Evolutionary conservation across 2,888 invertebrate species (phyloP), one percentile per base, ranked within the genome.

Genomic region (Pandemis corylana): DNA sequence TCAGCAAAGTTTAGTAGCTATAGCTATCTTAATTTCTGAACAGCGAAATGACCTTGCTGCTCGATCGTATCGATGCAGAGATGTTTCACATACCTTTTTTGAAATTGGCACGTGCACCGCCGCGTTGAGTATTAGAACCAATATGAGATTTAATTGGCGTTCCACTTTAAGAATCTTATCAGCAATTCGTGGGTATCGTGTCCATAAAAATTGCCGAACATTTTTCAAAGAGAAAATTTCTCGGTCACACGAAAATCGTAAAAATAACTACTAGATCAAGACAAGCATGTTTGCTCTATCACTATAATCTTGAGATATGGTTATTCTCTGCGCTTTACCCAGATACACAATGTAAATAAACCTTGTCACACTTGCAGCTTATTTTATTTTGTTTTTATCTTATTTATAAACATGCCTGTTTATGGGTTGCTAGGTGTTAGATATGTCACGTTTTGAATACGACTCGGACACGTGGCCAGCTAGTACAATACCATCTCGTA

Each of bases 381-480:
- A 61, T 65, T 44, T 70, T 74, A 42, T 61, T 73, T 65, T 61
- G 0, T 61, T 70, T 71, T 46, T 63, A 71, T 75, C 15, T 56
- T 56, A 63, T 70, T 75, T 75, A 70, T 75, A 56, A 70, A 63
- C 61, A 51, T n/a, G n/a, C 69, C 28, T 41, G 53, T 66, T 68
- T 74, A 49, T 53, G 49, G 56, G 44, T 67, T 63, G 56, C 42
- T 46, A 59, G 20, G 68, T 69, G 42, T 66, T 53, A 71, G 71
- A 71, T 75, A 70, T 51, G 71, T 71, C 75, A 75, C 75, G 75
- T 75, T 71, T 67, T 15, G 28, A 75, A 63, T n/a, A 63, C 46
- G 70, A 53, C 51, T 46, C 66, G 20, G 7, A 63, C 75, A 75
- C 71, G 75, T 75, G 75, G 42, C 12, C 7, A 56, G 41, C 12